A percentile compares a stretch with the other conserved stretches of the same genome.
phyloP scores from a whole-genome alignment of 2,888 invertebrate species.

The Cremastobaeus sp. region DNA sequence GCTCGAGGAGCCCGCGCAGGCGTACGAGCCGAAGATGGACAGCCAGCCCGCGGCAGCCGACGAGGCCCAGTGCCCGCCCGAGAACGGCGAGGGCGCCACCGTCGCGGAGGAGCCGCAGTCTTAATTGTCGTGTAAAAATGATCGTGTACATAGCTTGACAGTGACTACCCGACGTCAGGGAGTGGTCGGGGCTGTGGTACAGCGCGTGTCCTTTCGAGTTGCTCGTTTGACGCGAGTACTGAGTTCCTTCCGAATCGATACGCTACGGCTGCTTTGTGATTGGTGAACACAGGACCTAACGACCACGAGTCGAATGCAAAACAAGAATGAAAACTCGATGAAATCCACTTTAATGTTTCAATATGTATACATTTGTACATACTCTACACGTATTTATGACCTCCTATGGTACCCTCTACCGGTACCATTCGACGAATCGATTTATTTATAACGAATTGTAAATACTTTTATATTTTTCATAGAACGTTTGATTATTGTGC shows the following conservation, averaged over 20 bases:
- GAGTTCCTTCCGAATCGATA: constrained; percentile 62
- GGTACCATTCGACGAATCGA: constrained; percentile 61
- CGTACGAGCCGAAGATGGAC: background rate
- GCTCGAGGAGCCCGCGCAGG: too few species aligned
- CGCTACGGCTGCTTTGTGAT: constrained; percentile 70
- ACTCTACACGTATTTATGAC: constrained; percentile 40
- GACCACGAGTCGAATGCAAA: background rate
- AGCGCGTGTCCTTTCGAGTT: constrained; percentile 46
- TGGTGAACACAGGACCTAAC: constrained; percentile 76
- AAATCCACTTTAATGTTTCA: constrained; percentile 12
- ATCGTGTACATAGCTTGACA: constrained; percentile 63
- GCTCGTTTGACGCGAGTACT: constrained; percentile 46
- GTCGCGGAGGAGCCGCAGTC: background rate
- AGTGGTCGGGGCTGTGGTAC: constrained; percentile 65
- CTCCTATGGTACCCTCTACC: constrained; percentile 65
- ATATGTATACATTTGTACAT: constrained; percentile 58
- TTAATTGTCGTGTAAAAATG: constrained; percentile 40
- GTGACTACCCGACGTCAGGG: constrained; percentile 54
- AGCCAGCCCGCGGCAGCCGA: background rate
- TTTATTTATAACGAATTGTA: constrained; percentile 76
- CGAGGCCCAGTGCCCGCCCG: background rate
- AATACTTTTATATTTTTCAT: constrained; percentile 77
- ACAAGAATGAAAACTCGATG: background rate
- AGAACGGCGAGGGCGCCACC: background rate
- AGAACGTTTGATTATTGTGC: constrained; percentile 70